Conservation (phyloP, 2,113 vertebrate species). For the Onychostoma macrolepis region DNA sequence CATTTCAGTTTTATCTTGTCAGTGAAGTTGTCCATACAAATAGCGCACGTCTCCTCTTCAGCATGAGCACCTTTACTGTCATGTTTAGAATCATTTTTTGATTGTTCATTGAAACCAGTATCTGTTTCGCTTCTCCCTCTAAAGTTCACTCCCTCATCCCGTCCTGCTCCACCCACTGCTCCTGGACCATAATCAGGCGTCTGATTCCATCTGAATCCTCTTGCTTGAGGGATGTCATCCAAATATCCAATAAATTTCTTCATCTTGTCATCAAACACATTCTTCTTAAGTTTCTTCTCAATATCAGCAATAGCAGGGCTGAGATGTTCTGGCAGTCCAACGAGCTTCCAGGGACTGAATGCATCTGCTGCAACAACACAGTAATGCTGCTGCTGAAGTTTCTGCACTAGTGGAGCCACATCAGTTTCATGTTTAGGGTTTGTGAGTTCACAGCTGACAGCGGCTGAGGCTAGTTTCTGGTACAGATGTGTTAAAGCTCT, state of each 20-base stretch:
- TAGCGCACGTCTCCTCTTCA: slow-evolving; percentile 53
- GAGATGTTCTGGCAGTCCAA: slow-evolving; percentile 58
- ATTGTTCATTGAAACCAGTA: background rate
- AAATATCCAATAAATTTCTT: slow-evolving; percentile 26
- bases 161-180: slow-evolving; percentile 12
- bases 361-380: background rate
- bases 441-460: background rate
- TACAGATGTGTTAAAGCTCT: slow-evolving; percentile 65
- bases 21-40: slow-evolving; percentile 63
- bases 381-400: background rate
- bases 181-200: background rate
- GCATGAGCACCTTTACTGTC: background rate
- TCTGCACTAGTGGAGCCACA: background rate
- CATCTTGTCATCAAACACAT: slow-evolving; percentile 45
- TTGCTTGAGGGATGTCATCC: background rate
- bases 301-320: slow-evolving; percentile 38
- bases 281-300: slow-evolving; percentile 10
- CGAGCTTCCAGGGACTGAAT: background rate
- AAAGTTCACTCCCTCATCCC: background rate
- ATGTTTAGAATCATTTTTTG: background rate
- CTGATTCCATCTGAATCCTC: background rate
- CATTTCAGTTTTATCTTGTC: slow-evolving; percentile 59
- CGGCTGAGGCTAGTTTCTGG: slow-evolving; percentile 55
- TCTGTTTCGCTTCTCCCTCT: accelerated
- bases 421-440: background rate